These are phyloP conservation scores for Cheumatopsyche charites DNA, from an alignment of 1,140 invertebrate genomes.

Conservation along the genomic window DNA sequence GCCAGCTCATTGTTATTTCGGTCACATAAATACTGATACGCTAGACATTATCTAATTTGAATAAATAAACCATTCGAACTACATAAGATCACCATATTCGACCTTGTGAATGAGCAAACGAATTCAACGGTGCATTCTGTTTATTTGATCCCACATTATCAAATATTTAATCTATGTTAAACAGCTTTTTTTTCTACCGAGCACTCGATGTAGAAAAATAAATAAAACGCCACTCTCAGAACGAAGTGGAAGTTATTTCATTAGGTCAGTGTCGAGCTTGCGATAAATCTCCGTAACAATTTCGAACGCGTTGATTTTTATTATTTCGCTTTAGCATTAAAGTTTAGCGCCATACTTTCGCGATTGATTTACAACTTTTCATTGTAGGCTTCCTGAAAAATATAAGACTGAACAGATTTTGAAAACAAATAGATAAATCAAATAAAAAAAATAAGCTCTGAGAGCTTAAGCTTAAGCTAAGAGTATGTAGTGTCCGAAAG, in stretches of 20 bases:
- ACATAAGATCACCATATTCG: neutral
- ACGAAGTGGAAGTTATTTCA: too few relatives aligned
- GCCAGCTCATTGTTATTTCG: constrained; percentile 9
- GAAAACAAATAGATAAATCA: too few relatives aligned
- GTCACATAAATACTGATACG: constrained; percentile 12
- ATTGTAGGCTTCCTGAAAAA: neutral
- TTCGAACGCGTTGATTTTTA: constrained; percentile 1
- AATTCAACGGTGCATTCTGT: too few relatives aligned
- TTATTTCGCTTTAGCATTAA: constrained; percentile 2
- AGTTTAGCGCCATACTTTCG: constrained; percentile 2
- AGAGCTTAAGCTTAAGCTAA: too few relatives aligned
- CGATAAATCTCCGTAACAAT: too few relatives aligned
- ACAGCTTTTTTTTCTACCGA: too few relatives aligned
- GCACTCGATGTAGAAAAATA: too few relatives aligned
- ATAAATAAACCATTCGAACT: constrained; percentile 16
- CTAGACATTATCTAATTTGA: constrained; percentile 1
- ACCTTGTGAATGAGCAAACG: constrained; percentile 14
- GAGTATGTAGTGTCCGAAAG: too few relatives aligned
- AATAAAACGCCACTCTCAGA: too few relatives aligned
- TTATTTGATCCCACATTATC: neutral
- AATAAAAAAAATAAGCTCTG: too few relatives aligned
- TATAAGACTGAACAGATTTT: too few relatives aligned
- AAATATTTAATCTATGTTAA: neutral
- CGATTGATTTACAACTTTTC: neutral
- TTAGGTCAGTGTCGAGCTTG: too few relatives aligned